Evolutionary conservation across 1,140 invertebrate genomes (phyloP), one percentile per base, ranked within the genome.

Genomic region (Radopholus similis): DNA sequence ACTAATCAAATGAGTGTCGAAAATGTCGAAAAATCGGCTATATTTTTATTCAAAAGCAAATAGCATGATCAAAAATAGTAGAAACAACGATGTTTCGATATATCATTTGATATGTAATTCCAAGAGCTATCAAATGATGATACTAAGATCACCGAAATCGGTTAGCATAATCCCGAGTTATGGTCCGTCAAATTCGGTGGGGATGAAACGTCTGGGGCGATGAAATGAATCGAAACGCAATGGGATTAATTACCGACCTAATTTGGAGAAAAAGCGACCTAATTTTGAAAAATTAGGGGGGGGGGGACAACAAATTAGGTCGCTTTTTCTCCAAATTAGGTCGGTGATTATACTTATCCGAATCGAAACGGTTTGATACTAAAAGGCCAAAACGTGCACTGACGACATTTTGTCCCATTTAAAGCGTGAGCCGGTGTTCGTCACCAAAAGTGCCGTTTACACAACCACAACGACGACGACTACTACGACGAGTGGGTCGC

Each of bases 381-480:
- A n/a, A n/a, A n/a, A n/a, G n/a, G n/a, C n/a, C n/a, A n/a, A n/a
- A n/a, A n/a, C n/a, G n/a, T n/a, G n/a, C n/a, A n/a, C n/a, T n/a
- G n/a, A n/a, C n/a, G n/a, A n/a, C n/a, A n/a, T n/a, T n/a, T n/a
- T n/a, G n/a, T n/a, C n/a, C n/a, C n/a, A n/a, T n/a, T 23, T 4
- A 32, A n/a, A 54, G 51, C n/a, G 35, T 54, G 51, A 54, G n/a
- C 18, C 51, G 30, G n/a, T 65, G 54, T 21, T 30, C 15, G 9
- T 49, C 13, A 63, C 60, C 32, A 63, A 63, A 64, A 65, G 34
- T 60, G 28, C 32, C n/a, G 40, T 4, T 21, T 38, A 58, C 63
- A 32, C 34, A 2, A 32, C 32, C 26, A 64, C 53, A 5, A 32
- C 32, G 54, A 40, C 30, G 26, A 64, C 35, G 28, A 9, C 26